Evolutionary conservation across 2,113 vertebrate species (phyloP), one percentile per base, ranked within the genome.

Genomic region (Chaenogobius annularis): DNA sequence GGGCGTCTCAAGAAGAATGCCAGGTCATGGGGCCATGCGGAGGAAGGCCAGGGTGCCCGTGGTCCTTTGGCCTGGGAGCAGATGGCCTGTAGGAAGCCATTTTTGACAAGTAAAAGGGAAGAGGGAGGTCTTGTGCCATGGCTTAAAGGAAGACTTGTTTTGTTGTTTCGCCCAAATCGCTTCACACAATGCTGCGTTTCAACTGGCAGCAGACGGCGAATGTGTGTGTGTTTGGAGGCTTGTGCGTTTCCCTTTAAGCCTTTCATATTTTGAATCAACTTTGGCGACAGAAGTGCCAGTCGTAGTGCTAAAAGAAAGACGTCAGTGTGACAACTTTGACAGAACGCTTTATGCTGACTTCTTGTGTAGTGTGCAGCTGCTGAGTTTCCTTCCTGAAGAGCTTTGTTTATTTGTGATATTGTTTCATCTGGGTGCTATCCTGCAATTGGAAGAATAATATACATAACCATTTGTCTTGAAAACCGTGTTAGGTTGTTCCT

Each of bases 91-190:
- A 80, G 82, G 87, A 79, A 84, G 76, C 69, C 84, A 61, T 77
- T 86, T 89, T 90, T 9, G 85, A 90, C 1, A 10, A 52, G 75
- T 83, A 83, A 78, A 73, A 66, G 68, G 44, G 68, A 76, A 83
- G 74, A 81, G 80, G 82, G 82, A 80, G 85, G 85, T 46, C 15
- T 66, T 65, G 81, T 1, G 23, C 81, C 40, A 44, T 10, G 61
- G 77, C 87, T 81, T 72, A 90, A 89, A 80, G 76, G 82, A 90
- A 87, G 87, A 85, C 87, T 84, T 88, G 87, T 88, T 83, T 87
- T 84, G 87, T 87, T 89, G 66, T 79, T 80, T 73, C 63, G 26
- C 44, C 35, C 37, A 15, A 80, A 89, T 86, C 75, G 69, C 65
- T 64, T 43, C 40, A 44, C 81, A 89, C 90, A 90, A 86, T 90